These are phyloP conservation scores for Vireo griseus DNA, from an alignment of 2,797 vertebrate species.

Conservation along the genomic window DNA sequence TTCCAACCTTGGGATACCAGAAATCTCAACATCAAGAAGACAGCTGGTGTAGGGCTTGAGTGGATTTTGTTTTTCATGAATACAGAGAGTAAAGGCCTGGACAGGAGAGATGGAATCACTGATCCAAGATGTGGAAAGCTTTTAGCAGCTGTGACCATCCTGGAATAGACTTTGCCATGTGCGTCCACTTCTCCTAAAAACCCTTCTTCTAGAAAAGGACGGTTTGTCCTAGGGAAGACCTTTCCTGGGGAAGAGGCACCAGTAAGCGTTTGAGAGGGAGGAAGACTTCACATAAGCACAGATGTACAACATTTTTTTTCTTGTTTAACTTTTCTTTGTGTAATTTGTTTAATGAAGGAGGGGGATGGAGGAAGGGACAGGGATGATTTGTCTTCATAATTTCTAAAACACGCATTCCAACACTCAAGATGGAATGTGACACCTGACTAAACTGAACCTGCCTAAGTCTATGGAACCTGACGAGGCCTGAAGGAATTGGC, in stretches of 20 bases:
- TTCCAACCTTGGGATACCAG: neutral
- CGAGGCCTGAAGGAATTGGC: neutral
- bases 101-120: neutral
- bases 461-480: neutral
- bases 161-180: accelerated
- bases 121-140: neutral
- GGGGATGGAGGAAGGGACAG: neutral
- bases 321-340: neutral
- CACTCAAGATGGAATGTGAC: neutral
- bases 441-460: neutral
- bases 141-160: neutral
- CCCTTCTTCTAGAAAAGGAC: neutral
- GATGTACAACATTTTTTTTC: neutral
- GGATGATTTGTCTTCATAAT: neutral
- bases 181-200: neutral
- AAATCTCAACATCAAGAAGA: neutral
- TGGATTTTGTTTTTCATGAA: neutral
- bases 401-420: neutral
- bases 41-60: neutral
- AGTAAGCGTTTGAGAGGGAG: neutral
- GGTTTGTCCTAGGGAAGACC: neutral
- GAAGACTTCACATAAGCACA: neutral
- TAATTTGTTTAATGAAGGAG: neutral
- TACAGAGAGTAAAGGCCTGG: neutral
- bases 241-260: neutral